These are phyloP conservation scores for Notodonta dromedarius DNA, from an alignment of 2,888 invertebrate genomes.

Conservation along the genomic window DNA sequence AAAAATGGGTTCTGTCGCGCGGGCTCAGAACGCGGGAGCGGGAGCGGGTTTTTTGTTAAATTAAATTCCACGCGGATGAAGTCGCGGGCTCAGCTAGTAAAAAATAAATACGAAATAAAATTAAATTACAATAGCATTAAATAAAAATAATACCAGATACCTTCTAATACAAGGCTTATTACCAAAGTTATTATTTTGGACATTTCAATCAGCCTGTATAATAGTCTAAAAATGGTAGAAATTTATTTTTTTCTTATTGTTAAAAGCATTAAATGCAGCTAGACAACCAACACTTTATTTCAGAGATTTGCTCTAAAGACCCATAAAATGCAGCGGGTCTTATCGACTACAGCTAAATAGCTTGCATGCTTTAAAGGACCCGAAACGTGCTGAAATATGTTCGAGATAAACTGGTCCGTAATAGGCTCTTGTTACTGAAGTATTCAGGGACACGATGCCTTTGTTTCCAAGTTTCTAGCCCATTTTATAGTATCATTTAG, in stretches of 20 bases:
- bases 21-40: too few species aligned
- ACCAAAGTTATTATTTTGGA: too few species aligned
- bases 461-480: constrained; percentile 1
- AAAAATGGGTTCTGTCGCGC: too few species aligned
- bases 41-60: too few species aligned
- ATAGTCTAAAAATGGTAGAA: background rate
- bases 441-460: background rate
- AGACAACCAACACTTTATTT: constrained; percentile 23
- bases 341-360: constrained; percentile 39
- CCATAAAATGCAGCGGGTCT: constrained; percentile 44
- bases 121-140: too few species aligned
- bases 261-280: background rate
- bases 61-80: too few species aligned
- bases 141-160: too few species aligned
- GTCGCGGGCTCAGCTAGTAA: too few species aligned
- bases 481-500: background rate
- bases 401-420: constrained; percentile 21
- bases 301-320: constrained; percentile 28
- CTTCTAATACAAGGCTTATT: too few species aligned
- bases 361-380: constrained; percentile 20
- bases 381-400: constrained; percentile 32
- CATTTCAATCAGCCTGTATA: too few species aligned
- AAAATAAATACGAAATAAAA: too few species aligned
- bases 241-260: background rate
- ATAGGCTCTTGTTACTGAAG: constrained; percentile 13